These are phyloP conservation scores for Apamea monoglypha DNA, from an alignment of 2,888 invertebrate genomes.

Conservation along the genomic window DNA sequence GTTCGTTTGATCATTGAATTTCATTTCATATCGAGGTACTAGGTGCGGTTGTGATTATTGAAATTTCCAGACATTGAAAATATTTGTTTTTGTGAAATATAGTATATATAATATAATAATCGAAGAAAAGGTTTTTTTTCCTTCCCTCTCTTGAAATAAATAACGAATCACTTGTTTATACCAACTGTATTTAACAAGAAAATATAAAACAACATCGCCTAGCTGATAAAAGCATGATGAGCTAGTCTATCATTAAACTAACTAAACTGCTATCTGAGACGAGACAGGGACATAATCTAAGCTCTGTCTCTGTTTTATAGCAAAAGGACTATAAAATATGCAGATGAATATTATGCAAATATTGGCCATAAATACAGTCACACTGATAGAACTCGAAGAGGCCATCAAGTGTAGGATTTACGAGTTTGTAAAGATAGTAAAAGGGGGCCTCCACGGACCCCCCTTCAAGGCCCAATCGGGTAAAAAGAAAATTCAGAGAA, in stretches of 20 bases:
- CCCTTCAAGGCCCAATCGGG: constrained; percentile 22
- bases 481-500: constrained; percentile 39
- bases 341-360: constrained; percentile 66
- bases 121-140: not conserved
- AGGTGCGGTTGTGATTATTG: not conserved
- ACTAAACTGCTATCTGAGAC: constrained; percentile 34
- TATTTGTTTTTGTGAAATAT: not conserved
- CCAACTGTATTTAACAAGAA: not conserved
- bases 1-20: constrained; percentile 44
- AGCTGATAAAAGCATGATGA: constrained; percentile 12
- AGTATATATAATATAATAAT: too few relatives aligned
- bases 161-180: not conserved
- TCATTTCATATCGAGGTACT: constrained; percentile 28
- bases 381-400: constrained; percentile 58
- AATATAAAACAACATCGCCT: constrained; percentile 7
- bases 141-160: not conserved
- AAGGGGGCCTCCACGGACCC: constrained; percentile 18
- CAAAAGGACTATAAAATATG: constrained; percentile 54
- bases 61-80: not conserved
- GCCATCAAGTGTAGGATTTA: constrained; percentile 62
- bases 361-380: constrained; percentile 57
- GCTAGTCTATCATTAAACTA: constrained; percentile 36
- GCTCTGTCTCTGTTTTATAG: constrained; percentile 57
- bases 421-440: constrained; percentile 62
- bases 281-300: constrained; percentile 34